Base-by-base conservation (phyloP, 2,797 vertebrate species). In the Centropyge bicolor region DNA sequence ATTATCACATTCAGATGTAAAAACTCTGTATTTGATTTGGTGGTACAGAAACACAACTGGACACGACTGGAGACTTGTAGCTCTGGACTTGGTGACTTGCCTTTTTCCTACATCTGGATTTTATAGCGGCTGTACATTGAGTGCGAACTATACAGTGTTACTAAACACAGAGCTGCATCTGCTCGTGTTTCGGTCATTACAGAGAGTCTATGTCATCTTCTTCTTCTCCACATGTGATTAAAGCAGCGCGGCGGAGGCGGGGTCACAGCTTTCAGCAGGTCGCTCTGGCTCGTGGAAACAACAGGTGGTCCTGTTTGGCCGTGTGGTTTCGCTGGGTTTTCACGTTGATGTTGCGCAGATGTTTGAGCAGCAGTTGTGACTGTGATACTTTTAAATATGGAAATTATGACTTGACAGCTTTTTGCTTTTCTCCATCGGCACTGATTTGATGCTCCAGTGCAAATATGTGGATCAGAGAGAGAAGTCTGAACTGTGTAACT, bases 391-490 rank as follows among this genome's bases (percentile, higher is more conserved):
- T 64, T 71, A 71, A 78, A 80, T 64, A 70, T 74, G 68, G 79
- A 88, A 85, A 80, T 73, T 36, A 69, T 82, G 81, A 81, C 75
- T 64, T 70, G 74, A 86, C 66, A 38, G 61, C 41, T 70, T 83
- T 71, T 55, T 60, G 22, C 41, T 12, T 36, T 52, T 78, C 62
- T 83, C 72, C 75, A 74, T 90, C 72, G 78, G 75, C 35, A 13
- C 10, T 76, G 67, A 86, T 86, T 86, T 82, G 59, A 85, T 12
- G 77, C 80, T 13, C 55, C 43, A 35, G 74, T 84, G 75, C 66
- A 74, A 55, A 70, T 71, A 71, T 89, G 64, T 85, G 62, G 78
- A 79, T 61, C 24, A 6, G 66, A 54, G 46, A 57, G 22, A 59
- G 55, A 72, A 54, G 48, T 74, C 56, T 80, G 66, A 84, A 62